Conservation (phyloP, 2,888 invertebrate species). For the Pristionchus entomophagus region DNA sequence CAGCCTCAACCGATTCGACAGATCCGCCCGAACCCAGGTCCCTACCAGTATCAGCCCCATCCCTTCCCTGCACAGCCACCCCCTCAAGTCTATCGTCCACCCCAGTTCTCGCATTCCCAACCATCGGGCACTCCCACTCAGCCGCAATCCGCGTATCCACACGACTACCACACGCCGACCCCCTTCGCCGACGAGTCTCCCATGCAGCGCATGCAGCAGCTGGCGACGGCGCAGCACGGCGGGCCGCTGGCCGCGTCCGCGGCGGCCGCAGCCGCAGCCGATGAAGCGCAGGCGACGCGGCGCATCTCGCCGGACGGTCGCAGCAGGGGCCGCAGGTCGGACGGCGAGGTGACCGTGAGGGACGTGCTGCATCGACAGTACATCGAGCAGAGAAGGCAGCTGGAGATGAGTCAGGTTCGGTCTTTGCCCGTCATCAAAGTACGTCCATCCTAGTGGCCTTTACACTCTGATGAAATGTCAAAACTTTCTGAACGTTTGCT, state of each 20-base stretch:
- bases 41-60: background rate
- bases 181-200: background rate
- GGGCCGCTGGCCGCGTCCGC: background rate
- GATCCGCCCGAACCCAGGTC: background rate
- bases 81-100: background rate
- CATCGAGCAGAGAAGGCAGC: background rate
- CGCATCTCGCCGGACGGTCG: conserved; percentile 31
- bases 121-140: too few species aligned
- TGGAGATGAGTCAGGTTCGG: background rate
- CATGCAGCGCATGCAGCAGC: background rate
- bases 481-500: too few species aligned
- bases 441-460: too few species aligned
- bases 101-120: background rate
- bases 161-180: background rate
- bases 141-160: too few species aligned
- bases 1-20: background rate
- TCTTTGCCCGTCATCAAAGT: too few species aligned
- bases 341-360: conserved; percentile 17
- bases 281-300: conserved; percentile 29
- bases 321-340: background rate
- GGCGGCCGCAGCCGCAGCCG: conserved; percentile 45
- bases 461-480: too few species aligned
- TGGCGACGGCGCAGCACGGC: background rate
- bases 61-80: background rate
- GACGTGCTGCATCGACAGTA: background rate